These are phyloP conservation scores for Saccopteryx leptura DNA, from an alignment of 2,113 vertebrate genomes.

Conservation along the genomic window DNA sequence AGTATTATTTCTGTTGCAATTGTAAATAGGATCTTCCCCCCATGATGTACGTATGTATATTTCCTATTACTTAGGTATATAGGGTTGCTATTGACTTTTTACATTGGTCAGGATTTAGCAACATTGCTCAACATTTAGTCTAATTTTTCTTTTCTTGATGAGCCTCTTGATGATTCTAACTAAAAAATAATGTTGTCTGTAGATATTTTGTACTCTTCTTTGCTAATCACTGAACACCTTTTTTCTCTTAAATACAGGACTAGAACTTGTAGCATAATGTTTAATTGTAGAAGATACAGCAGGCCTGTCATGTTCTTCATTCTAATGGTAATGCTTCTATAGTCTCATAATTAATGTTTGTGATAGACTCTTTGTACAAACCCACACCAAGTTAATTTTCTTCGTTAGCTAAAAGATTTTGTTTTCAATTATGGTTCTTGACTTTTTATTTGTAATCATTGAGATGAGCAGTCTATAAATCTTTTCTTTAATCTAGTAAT, in stretches of 20 bases:
- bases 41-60: background rate
- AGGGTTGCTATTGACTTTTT: constrained; percentile 23
- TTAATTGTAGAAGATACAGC: background rate
- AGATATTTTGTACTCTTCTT: background rate
- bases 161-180: background rate
- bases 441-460: background rate
- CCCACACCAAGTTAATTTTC: background rate
- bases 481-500: background rate
- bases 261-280: background rate
- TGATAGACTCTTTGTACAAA: background rate
- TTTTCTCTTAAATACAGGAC: background rate
- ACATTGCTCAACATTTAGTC: background rate
- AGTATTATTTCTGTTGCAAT: background rate
- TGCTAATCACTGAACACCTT: background rate
- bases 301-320: background rate
- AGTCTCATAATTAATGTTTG: background rate
- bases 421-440: background rate
- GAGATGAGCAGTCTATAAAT: background rate
- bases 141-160: background rate
- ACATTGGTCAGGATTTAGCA: background rate
- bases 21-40: background rate
- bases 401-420: background rate
- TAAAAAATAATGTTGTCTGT: background rate
- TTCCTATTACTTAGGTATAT: background rate
- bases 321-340: background rate